Base-by-base conservation (phyloP, 2,113 vertebrate species). In the Pedionomus torquatus region DNA sequence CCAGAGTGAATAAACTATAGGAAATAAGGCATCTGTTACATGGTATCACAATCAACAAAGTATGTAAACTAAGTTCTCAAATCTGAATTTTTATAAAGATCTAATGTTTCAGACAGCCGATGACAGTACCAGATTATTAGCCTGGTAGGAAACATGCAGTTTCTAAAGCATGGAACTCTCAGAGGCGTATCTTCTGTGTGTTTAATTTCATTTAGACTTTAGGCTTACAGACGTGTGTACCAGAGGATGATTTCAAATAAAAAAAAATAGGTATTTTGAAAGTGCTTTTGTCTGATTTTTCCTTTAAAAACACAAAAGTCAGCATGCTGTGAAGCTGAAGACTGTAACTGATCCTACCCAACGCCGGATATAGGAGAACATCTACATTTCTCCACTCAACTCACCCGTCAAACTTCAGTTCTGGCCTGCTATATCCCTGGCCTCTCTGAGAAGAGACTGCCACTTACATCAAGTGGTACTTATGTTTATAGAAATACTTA, bases 1-100 rank as follows among this genome's bases (percentile, higher is more conserved):
- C 46, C 49, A 76, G 54, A 90, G 16, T 82, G 52, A 91, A 91
- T 1, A 86, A 55, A 81, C 37, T 25, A 61, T 15, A 89, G 70
- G 89, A 96, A 89, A 94, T 74, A 95, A 97, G 90, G 89, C 79
- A 84, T 90, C 80, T 41, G 72, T 92, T 70, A 89, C 68, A 52
- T 43, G 24, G 33, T 37, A 81, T 80, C 87, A 68, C 87, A 84
- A 31, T 46, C 74, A 83, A 79, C 52, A 71, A 75, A 44, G 35
- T 58, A 71, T 48, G 68, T 37, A 82, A 92, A 74, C 54, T 41
- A 83, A 81, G 23, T 35, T 66, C 39, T 85, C 63, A 87, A 77
- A 96, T 72, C 11, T 8, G 41, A 90, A 89, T 20, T 52, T 85
- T 17, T n/a, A 1, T 37, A 75, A 75, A 75, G 17, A 87, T 33